Evolutionary conservation across 2,888 invertebrate genomes (phyloP).

Genomic region (Drosophila affinis): DNA sequence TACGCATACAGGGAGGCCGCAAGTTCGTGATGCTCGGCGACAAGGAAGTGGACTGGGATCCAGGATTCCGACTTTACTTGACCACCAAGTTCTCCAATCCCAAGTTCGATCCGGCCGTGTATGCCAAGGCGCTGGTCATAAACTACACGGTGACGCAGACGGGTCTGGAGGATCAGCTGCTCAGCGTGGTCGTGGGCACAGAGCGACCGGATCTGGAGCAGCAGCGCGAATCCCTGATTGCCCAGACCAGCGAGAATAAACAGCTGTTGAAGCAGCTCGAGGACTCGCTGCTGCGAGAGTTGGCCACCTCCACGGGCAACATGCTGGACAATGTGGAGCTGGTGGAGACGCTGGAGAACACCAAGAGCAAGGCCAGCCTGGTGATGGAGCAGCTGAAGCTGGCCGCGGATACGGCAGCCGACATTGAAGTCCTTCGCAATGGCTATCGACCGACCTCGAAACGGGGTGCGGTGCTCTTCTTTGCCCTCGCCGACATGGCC

Average conservation of each 20-base stretch:
- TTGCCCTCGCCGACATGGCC: slow-evolving; percentile 95
- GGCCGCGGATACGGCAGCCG: slow-evolving; percentile 89
- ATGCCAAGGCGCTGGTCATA: slow-evolving; percentile 94
- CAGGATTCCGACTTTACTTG: slow-evolving; percentile 93
- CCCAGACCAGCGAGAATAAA: slow-evolving; percentile 94
- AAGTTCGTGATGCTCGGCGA: slow-evolving; percentile 94
- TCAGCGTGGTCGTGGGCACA: slow-evolving; percentile 94
- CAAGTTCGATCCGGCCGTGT: slow-evolving; percentile 92
- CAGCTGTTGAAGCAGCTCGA: slow-evolving; percentile 92
- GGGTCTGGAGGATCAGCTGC: slow-evolving; percentile 94
- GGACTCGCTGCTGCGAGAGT: slow-evolving; percentile 92
- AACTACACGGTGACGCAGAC: slow-evolving; percentile 95
- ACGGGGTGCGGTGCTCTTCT: slow-evolving; percentile 95
- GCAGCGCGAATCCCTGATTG: slow-evolving; percentile 91
- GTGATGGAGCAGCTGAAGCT: slow-evolving; percentile 91
- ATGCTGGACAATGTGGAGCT: slow-evolving; percentile 96
- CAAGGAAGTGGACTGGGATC: slow-evolving; percentile 95
- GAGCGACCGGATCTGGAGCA: slow-evolving; percentile 95
- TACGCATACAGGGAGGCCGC: slow-evolving; percentile 90
- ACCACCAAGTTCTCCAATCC: slow-evolving; percentile 96
- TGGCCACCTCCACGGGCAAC: slow-evolving; percentile 94
- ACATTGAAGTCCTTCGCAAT: slow-evolving; percentile 92
- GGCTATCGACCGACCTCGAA: slow-evolving; percentile 93
- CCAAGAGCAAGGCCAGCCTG: slow-evolving; percentile 93
- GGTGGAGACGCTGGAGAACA: slow-evolving; percentile 93